These are phyloP conservation scores for Chloroceryle inda DNA, from an alignment of 2,797 vertebrate species.

Conservation along the genomic window DNA sequence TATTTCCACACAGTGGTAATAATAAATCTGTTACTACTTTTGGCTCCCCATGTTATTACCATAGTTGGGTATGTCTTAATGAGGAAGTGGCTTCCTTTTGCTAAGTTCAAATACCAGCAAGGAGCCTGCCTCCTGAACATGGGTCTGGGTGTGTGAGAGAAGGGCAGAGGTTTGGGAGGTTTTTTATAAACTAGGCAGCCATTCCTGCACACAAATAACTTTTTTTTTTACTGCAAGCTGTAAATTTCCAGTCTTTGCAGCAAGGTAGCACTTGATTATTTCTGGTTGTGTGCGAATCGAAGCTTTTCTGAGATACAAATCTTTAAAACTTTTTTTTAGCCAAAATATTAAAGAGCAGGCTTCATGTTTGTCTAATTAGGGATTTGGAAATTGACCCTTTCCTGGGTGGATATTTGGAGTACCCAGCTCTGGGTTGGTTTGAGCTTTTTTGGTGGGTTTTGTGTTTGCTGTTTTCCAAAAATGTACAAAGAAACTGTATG, in stretches of 20 bases:
- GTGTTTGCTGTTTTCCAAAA: neutral
- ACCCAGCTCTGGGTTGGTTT: neutral
- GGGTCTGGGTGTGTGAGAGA: neutral
- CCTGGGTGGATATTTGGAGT: neutral
- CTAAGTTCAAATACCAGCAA: conserved; percentile 37
- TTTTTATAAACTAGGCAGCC: neutral
- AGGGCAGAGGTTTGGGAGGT: neutral
- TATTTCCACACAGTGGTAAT: conserved; percentile 71
- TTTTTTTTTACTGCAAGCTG: neutral
- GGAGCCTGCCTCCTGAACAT: neutral
- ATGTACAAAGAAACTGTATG: neutral
- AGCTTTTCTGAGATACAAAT: conserved; percentile 9
- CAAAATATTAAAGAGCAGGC: neutral
- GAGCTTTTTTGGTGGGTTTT: neutral
- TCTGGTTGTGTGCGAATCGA: neutral
- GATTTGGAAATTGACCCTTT: neutral
- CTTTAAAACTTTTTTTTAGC: neutral
- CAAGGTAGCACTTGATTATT: neutral
- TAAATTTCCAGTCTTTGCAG: neutral
- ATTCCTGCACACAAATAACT: conserved; percentile 5
- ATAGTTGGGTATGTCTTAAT: conserved; percentile 76
- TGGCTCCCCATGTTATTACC: conserved; percentile 60
- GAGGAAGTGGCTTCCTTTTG: conserved; percentile 70
- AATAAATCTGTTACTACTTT: conserved; percentile 77
- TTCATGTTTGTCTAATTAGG: neutral